Conservation (phyloP, 2,888 invertebrate species). For the Andrena chrysosceles region DNA sequence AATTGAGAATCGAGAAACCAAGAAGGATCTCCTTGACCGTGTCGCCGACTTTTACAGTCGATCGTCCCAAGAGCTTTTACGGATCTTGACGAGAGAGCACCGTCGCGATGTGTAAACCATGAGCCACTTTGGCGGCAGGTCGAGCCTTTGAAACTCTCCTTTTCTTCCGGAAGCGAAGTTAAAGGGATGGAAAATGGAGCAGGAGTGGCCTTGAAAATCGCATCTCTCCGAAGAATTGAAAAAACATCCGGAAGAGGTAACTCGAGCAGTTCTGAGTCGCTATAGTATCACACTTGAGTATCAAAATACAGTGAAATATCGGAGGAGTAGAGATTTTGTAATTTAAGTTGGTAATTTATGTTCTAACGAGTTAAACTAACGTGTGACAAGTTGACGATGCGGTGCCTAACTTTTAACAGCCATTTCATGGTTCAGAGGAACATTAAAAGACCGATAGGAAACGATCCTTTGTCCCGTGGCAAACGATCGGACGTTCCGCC, state of each 20-base stretch:
- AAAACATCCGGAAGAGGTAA: conserved; percentile 35
- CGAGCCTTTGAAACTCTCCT: conserved; percentile 57
- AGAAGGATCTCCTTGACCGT: conserved; percentile 76
- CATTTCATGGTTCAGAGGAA: conserved; percentile 56
- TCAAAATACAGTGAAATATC: neutral
- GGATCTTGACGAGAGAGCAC: conserved; percentile 75
- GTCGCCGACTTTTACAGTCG: conserved; percentile 67
- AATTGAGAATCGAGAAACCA: conserved; percentile 67
- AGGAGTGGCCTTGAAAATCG: conserved; percentile 61
- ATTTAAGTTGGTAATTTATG: neutral
- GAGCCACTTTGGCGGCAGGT: conserved; percentile 74
- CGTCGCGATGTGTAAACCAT: conserved; percentile 82
- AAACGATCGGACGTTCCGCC: conserved; percentile 52
- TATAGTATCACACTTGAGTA: too few species aligned
- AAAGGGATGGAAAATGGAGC: conserved; percentile 53
- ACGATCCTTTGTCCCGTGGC: conserved; percentile 42
- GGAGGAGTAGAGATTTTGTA: neutral
- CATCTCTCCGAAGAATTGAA: conserved; percentile 70
- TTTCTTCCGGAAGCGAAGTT: conserved; percentile 53
- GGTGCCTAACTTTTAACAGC: conserved; percentile 8
- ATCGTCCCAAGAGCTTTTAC: conserved; percentile 78
- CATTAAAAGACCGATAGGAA: conserved; percentile 49
- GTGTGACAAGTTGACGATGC: neutral
- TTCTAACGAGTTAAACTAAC: neutral
- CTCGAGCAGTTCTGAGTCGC: conserved; percentile 2